A percentile compares a stretch with the other conserved stretches of the same genome.
These are phyloP conservation scores for Nephrotoma guestfalica DNA, from an alignment of 2,888 invertebrate species.

Conservation along the genomic window DNA sequence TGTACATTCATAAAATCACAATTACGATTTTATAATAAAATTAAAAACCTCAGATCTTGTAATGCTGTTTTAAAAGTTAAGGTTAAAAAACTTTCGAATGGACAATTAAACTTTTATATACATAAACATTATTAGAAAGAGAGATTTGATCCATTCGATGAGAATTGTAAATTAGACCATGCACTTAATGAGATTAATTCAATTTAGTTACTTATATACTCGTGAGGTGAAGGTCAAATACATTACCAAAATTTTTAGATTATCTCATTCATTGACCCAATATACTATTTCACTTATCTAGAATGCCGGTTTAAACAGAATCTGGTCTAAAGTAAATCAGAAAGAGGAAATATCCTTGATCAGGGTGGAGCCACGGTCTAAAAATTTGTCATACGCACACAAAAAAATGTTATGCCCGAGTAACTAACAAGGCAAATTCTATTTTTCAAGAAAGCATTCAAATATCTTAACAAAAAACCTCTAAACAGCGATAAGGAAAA, in stretches of 20 bases:
- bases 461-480: neutral
- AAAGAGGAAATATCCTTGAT: neutral
- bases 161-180: neutral
- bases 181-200: neutral
- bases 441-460: neutral
- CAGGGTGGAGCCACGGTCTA: neutral
- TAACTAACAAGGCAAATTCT: neutral
- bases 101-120: neutral
- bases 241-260: neutral
- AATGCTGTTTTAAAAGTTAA: neutral
- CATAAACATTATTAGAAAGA: neutral
- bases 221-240: neutral
- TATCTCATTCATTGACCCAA: neutral
- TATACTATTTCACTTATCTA: neutral
- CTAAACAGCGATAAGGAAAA: neutral
- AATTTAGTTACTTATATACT: neutral
- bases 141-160: neutral
- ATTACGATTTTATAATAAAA: neutral
- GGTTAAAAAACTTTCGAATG: neutral
- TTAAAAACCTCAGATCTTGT: neutral
- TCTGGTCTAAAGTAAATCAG: neutral
- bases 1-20: neutral
- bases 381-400: neutral
- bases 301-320: neutral
- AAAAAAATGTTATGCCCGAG: neutral